Evolutionary conservation across 2,888 invertebrate genomes (phyloP).

Genomic region (Cryptocephalus moraei): DNA sequence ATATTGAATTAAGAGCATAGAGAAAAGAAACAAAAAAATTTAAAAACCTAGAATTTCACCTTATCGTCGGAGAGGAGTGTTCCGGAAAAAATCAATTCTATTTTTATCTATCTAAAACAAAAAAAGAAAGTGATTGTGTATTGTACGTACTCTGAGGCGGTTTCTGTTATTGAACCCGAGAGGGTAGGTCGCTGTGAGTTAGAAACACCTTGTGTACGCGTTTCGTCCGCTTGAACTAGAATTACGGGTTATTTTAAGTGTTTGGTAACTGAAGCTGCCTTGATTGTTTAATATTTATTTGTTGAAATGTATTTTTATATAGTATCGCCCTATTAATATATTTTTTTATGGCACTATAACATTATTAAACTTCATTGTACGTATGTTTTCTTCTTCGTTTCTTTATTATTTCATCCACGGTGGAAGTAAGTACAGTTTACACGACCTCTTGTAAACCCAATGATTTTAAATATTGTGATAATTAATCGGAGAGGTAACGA

Average conservation of each 20-base stretch:
- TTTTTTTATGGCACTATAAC: neutral
- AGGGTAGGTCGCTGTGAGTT: too few relatives aligned
- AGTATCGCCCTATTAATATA: conserved; percentile 4
- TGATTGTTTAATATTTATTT: neutral
- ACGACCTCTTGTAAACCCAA: conserved; percentile 16
- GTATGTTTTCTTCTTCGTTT: neutral
- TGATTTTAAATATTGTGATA: conserved; percentile 22
- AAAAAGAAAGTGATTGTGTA: too few relatives aligned
- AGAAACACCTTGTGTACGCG: too few relatives aligned
- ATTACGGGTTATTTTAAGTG: too few relatives aligned
- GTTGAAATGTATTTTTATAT: conserved; percentile 3
- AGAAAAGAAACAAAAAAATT: too few relatives aligned
- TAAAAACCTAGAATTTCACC: too few relatives aligned
- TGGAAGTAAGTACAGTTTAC: conserved; percentile 17
- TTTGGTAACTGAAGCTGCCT: neutral
- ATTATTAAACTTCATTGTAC: neutral
- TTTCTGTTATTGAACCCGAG: too few relatives aligned
- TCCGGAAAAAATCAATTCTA: neutral
- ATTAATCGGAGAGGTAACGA: conserved; percentile 21
- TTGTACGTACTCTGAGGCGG: too few relatives aligned
- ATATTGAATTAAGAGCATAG: neutral
- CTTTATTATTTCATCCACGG: conserved; percentile 1
- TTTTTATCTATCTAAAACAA: too few relatives aligned
- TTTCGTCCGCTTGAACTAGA: too few relatives aligned
- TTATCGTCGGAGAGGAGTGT: neutral